Evolutionary conservation across 1,140 invertebrate species (phyloP).

Genomic region (Trichomalopsis sarcophagae): DNA sequence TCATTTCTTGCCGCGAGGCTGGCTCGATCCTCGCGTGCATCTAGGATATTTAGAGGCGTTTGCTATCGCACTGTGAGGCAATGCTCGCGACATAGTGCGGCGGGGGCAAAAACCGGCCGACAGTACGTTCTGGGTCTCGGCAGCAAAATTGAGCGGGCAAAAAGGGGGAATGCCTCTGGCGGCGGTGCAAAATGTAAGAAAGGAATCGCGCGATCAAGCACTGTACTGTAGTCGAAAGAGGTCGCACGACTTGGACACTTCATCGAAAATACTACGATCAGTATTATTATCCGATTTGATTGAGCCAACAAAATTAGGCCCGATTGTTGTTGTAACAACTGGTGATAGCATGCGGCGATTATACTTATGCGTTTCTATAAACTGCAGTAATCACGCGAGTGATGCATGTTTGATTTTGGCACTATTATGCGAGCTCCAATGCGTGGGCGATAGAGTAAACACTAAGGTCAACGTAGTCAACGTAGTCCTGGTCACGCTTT

Average conservation of each 20-base stretch:
- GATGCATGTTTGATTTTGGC: not conserved
- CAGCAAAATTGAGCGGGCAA: not conserved
- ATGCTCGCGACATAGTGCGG: not conserved
- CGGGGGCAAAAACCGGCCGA: not conserved
- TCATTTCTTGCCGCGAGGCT: not conserved
- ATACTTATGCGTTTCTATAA: no score
- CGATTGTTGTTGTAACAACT: not conserved
- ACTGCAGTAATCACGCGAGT: not conserved
- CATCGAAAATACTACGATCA: no score
- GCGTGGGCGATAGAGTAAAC: not conserved
- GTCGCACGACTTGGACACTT: not conserved
- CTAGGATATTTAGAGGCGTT: conserved; percentile 29
- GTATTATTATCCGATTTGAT: no score
- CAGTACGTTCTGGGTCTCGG: not conserved
- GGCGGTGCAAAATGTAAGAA: not conserved
- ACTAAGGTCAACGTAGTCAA: not conserved
- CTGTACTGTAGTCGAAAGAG: not conserved
- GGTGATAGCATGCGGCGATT: not conserved
- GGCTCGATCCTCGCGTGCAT: conserved; percentile 17
- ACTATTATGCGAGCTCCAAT: not conserved
- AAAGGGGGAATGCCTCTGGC: not conserved
- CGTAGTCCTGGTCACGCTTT: not conserved
- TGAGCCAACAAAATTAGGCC: no score
- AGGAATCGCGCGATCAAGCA: not conserved
- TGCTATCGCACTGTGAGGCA: not conserved